Evolutionary conservation across 2,113 vertebrate species (phyloP).

Genomic region (Notarius lentiginosus): DNA sequence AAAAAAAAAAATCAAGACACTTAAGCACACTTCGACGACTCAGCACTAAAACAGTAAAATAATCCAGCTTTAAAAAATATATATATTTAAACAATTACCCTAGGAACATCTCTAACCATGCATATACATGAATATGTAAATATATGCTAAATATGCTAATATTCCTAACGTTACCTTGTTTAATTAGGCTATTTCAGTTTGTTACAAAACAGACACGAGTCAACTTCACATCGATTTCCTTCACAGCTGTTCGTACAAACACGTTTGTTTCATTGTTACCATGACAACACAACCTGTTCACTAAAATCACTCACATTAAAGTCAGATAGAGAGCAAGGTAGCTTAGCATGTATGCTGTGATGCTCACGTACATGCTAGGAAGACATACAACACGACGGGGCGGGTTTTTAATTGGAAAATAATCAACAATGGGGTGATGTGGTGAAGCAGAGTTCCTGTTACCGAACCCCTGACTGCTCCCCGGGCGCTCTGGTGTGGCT

Average conservation of each 20-base stretch:
- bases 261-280: background rate
- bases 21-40: background rate
- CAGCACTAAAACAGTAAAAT: background rate
- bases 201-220: background rate
- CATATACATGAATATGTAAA: background rate
- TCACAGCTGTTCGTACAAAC: background rate
- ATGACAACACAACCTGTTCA: background rate
- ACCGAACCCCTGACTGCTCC: no score
- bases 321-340: background rate
- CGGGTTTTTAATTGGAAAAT: no score
- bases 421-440: background rate
- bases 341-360: background rate
- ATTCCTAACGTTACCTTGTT: background rate
- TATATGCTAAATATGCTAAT: background rate
- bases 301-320: background rate
- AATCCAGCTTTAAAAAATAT: background rate
- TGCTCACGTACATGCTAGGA: no score
- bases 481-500: no score
- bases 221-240: background rate
- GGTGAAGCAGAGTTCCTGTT: no score
- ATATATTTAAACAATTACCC: background rate
- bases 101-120: background rate
- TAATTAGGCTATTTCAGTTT: background rate
- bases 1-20: background rate
- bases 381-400: background rate